A percentile compares a stretch with the other conserved stretches of the same genome.
Conservation (phyloP, 2,888 invertebrate species). For the Gymnocheta viridis region DNA sequence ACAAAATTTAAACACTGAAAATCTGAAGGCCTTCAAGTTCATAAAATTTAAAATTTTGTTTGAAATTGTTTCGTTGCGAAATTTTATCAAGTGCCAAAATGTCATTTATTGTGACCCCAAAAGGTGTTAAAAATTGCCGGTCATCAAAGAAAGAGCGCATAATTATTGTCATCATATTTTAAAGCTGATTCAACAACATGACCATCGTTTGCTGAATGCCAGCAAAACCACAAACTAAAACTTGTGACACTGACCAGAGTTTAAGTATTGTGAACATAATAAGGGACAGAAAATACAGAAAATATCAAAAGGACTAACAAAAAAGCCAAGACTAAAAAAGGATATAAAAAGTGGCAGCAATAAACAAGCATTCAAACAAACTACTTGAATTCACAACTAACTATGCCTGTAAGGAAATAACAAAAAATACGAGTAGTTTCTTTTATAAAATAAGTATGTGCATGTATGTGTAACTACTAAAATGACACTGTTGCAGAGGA, state of each 20-base stretch:
- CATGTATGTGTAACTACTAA: neutral
- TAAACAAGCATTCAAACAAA: neutral
- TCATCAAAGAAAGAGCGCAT: neutral
- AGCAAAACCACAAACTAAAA: constrained; percentile 1
- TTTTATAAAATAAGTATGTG: constrained; percentile 27
- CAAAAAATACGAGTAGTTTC: too few species aligned
- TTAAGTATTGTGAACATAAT: neutral
- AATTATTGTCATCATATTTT: neutral
- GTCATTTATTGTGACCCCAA: neutral
- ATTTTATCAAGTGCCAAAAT: neutral
- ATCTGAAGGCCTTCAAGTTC: too few species aligned
- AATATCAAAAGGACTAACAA: neutral
- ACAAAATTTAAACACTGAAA: too few species aligned
- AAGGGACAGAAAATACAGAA: neutral
- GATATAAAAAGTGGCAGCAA: neutral
- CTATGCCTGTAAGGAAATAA: neutral
- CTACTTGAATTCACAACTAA: constrained; percentile 6
- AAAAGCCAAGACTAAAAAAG: neutral
- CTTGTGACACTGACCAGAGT: neutral
- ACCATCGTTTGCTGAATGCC: neutral
- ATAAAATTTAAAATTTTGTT: too few species aligned
- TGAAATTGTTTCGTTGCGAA: too few species aligned
- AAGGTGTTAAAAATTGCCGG: neutral
- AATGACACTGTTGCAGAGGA: constrained; percentile 42
- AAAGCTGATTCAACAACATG: neutral